phyloP scores from a whole-genome alignment of 1,140 invertebrate genomes.

The silkworm (Bombyx mori) region ASM3026992v2 NC_085122.1:13247501-13248000 shows the following conservation, averaged over 20 bases:
- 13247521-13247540: too few species aligned
- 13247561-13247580: slow-evolving; percentile 3
- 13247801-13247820: slow-evolving; percentile 4
- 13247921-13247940: too few species aligned
- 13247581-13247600: slow-evolving; percentile 9
- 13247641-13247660: slow-evolving; percentile 1
- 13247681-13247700: slow-evolving; percentile 15
- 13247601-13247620: slow-evolving; percentile 11
- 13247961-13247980: too few species aligned
- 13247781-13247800: slow-evolving; percentile 12
- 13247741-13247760: slow-evolving; percentile 22
- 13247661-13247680: slow-evolving; percentile 9
- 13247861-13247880: too few species aligned
- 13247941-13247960: too few species aligned
- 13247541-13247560: background rate
- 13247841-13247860: too few species aligned
- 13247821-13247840: background rate
- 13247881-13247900: too few species aligned
- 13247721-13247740: slow-evolving; percentile 9
- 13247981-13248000: too few species aligned
- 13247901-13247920: too few species aligned
- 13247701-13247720: slow-evolving; percentile 8
- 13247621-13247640: slow-evolving; percentile 24
- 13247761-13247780: slow-evolving; percentile 30
- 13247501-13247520: too few species aligned